phyloP scores from a whole-genome alignment of 2,888 invertebrate genomes.

The Catocala fraxini region DNA sequence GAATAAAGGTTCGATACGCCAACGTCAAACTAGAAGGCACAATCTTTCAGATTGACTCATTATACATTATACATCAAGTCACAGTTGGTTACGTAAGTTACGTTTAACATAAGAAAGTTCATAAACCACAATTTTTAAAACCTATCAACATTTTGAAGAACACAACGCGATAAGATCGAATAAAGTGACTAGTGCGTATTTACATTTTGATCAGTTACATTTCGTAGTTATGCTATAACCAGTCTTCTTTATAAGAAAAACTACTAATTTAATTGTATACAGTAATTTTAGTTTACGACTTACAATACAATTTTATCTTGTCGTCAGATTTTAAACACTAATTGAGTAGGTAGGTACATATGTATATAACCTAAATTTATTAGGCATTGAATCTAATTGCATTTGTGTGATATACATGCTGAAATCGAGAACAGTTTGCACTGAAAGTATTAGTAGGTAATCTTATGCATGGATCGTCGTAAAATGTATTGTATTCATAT shows the following conservation, averaged over 20 bases:
- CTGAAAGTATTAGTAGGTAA: too few relatives aligned
- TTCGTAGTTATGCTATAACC: conserved; percentile 30
- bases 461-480: too few relatives aligned
- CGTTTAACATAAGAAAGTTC: conserved; percentile 11
- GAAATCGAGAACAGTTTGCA: too few relatives aligned
- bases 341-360: too few relatives aligned
- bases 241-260: conserved; percentile 43
- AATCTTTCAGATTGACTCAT: conserved; percentile 60
- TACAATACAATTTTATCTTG: too few relatives aligned
- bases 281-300: background rate
- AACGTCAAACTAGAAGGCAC: conserved; percentile 58
- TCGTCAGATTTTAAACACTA: too few relatives aligned
- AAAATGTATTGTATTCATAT: too few relatives aligned
- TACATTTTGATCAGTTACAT: conserved; percentile 24
- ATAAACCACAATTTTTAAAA: conserved; percentile 18
- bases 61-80: conserved; percentile 14
- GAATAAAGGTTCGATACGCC: conserved; percentile 2
- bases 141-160: conserved; percentile 16
- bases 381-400: too few relatives aligned
- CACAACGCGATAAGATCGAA: conserved; percentile 19
- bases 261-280: conserved; percentile 22
- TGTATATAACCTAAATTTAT: too few relatives aligned
- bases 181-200: conserved; percentile 40
- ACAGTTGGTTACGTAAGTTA: conserved; percentile 10
- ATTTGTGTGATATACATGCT: too few relatives aligned